A percentile compares a stretch with the other conserved stretches of the same genome.
These are phyloP conservation scores for Chionoecetes opilio DNA, from an alignment of 1,140 invertebrate species.

Conservation along the genomic window DNA sequence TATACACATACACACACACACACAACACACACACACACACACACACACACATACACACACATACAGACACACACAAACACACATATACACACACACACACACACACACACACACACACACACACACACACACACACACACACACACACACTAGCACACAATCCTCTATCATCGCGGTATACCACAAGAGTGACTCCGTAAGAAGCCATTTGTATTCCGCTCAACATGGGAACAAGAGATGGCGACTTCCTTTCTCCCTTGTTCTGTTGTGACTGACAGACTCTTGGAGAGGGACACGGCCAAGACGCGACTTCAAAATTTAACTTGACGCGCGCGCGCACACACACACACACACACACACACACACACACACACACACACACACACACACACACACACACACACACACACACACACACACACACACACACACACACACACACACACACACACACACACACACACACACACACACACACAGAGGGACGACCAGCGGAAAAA, in stretches of 20 bases:
- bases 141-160: too few species aligned
- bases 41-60: too few species aligned
- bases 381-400: background rate
- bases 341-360: too few species aligned
- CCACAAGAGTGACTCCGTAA: background rate
- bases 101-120: too few species aligned
- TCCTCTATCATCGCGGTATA: background rate
- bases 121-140: too few species aligned
- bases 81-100: too few species aligned
- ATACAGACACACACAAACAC: too few species aligned
- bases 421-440: background rate
- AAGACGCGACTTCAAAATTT: background rate
- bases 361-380: too few species aligned
- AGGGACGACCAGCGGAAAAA: background rate
- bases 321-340: background rate
- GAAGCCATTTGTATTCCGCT: conserved; percentile 4
- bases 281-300: background rate
- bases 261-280: background rate
- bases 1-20: too few species aligned
- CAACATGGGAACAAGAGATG: background rate
- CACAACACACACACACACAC: too few species aligned
- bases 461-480: background rate
- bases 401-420: background rate
- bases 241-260: background rate
- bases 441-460: conserved; percentile 18